A percentile compares a stretch with the other conserved stretches of the same genome.
These are phyloP conservation scores for Nemopilema nomurai DNA, from an alignment of 30 jellyfish, hydroid and myxozoan species.

Conservation along the genomic window DNA sequence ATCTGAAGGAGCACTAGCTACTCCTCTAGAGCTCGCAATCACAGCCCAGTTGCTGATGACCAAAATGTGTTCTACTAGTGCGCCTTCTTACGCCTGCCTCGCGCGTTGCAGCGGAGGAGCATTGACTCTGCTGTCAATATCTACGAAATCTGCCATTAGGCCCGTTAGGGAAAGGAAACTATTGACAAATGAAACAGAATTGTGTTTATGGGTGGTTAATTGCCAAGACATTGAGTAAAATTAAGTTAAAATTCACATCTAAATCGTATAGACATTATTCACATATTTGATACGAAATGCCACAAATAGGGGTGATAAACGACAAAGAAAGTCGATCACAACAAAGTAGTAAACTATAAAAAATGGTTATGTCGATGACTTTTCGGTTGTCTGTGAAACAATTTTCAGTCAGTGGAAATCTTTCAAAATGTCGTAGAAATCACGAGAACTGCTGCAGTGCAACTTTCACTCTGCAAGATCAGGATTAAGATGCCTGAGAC, in stretches of 20 bases:
- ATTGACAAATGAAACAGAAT: neutral
- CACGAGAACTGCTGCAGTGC: constrained; percentile 79
- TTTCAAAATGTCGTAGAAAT: neutral
- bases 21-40: too few relatives aligned
- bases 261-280: neutral
- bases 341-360: neutral
- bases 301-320: neutral
- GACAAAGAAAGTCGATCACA: neutral
- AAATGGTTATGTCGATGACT: neutral
- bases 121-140: too few relatives aligned
- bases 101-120: too few relatives aligned
- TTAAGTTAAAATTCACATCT: neutral
- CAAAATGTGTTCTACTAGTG: too few relatives aligned
- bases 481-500: too few relatives aligned
- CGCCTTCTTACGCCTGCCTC: too few relatives aligned
- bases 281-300: neutral
- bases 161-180: neutral
- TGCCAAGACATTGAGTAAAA: neutral
- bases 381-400: neutral
- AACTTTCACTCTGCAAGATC: constrained; percentile 59
- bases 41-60: too few relatives aligned
- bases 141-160: neutral
- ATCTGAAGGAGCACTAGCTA: too few relatives aligned
- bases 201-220: too few relatives aligned
- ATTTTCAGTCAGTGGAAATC: neutral